Conservation (phyloP, 2,113 vertebrate species). For the Haliaeetus leucogaster region DNA sequence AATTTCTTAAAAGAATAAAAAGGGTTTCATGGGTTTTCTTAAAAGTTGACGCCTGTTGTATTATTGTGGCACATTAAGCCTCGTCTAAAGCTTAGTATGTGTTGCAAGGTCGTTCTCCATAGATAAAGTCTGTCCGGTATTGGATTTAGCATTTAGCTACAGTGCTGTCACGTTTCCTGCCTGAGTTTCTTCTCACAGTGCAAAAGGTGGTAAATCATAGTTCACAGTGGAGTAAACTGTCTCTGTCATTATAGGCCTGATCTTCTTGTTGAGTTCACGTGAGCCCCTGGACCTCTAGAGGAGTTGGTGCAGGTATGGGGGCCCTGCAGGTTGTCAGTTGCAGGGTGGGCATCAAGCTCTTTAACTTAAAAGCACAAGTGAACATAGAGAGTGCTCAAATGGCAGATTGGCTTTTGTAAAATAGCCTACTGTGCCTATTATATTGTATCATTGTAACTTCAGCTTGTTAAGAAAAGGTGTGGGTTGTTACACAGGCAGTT, state of each 20-base stretch:
- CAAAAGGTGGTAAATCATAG: not conserved
- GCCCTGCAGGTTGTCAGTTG: not conserved
- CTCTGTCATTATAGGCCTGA: not conserved
- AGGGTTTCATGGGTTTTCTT: not conserved
- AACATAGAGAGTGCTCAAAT: no score
- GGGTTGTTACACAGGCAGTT: not conserved
- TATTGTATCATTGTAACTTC: not conserved
- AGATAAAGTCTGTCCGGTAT: not conserved
- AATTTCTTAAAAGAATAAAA: not conserved
- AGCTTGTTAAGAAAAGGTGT: not conserved
- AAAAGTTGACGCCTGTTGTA: not conserved
- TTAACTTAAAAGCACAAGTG: not conserved
- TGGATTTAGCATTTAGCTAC: not conserved
- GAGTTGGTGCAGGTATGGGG: rapidly evolving
- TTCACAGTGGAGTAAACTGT: not conserved
- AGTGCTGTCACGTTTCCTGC: not conserved
- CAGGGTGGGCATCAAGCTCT: not conserved
- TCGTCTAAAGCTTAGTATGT: not conserved
- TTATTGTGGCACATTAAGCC: not conserved
- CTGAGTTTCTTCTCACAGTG: not conserved
- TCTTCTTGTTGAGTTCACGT: rapidly evolving
- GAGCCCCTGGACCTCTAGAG: not conserved
- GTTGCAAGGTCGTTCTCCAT: not conserved
- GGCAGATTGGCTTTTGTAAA: not conserved
- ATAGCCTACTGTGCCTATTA: rapidly evolving